Evolutionary conservation across 2,113 vertebrate species (phyloP), one percentile per base, ranked within the genome.

Genomic region (Pterophyllum scalare): DNA sequence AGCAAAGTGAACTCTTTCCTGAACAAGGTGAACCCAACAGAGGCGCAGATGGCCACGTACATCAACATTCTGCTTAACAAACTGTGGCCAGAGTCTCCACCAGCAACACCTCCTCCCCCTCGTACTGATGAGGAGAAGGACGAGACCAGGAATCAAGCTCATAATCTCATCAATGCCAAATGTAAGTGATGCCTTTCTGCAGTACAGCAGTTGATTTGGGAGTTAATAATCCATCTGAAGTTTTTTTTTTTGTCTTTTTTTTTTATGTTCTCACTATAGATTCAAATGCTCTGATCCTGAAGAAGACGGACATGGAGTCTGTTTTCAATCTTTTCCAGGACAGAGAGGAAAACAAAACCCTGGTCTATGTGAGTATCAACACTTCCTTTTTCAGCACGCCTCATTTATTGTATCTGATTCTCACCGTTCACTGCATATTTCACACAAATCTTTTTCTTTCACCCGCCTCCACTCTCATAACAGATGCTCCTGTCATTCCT

Each of bases 301-400:
- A 94, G 88, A 96, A 95, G 84, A 83, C 88, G 0, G 92, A 96
- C 38, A 31, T 96, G 87, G 94, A 96, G 78, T 77, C 84, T 1
- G 85, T 94, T 56, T 96, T 96, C 61, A 94, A 92, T 82, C 57
- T 94, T 54, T 96, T 97, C 70, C 96, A 97, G 90, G 87, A 96
- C 61, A 5, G 77, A 1, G 91, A 95, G 57, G 88, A 92, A 85
- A 97, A 97, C 89, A 95, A 96, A 91, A 94, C 80, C 7, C 87
- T 96, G 83, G 84, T 95, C 7, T 95, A 95, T 89, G 96, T 96
- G 31, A 95, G 96, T 94, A 82, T 59, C 9, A 14, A 3, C 6
- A 58, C 57, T 52, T 19, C 24, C 40, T 43, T 57, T n/a, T 28
- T 60, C 31, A 7, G 3, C 1, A 24, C 59, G 6, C 20, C 46